phyloP scores from a whole-genome alignment of 2,888 invertebrate species.

The Lasius fuliginosus region DNA sequence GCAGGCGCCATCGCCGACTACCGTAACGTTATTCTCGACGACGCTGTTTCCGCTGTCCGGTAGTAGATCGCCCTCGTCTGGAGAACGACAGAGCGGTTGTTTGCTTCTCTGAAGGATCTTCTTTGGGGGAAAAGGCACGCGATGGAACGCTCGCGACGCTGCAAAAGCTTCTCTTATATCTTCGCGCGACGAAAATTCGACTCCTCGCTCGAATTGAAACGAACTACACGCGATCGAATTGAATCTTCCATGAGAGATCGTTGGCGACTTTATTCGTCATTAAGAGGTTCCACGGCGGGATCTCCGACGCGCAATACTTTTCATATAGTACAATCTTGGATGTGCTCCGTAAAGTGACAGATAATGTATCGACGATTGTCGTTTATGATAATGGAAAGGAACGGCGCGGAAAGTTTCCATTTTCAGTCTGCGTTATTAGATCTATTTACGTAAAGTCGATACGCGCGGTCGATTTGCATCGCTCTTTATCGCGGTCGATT shows the following conservation, averaged over 20 bases:
- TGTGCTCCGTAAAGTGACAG: neutral
- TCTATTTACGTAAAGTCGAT: neutral
- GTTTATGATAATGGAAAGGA: neutral
- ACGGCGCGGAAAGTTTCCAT: neutral
- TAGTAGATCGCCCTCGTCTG: slow-evolving; percentile 78
- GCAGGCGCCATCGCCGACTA: slow-evolving; percentile 70
- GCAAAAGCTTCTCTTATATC: slow-evolving; percentile 3
- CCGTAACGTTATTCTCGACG: slow-evolving; percentile 70
- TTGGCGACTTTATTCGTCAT: neutral
- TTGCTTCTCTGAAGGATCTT: neutral
- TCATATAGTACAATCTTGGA: neutral
- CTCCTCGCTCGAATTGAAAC: neutral
- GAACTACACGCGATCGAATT: neutral
- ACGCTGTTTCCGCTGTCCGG: slow-evolving; percentile 75
- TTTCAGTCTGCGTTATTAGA: neutral
- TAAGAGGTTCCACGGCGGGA: neutral
- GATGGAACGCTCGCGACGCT: slow-evolving; percentile 56
- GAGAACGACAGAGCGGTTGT: slow-evolving; percentile 45
- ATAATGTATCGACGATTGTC: neutral
- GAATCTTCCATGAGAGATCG: neutral
- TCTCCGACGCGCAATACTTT: neutral
- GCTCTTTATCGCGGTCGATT: neutral
- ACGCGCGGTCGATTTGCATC: neutral
- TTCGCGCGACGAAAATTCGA: neutral
- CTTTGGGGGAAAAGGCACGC: neutral